Evolutionary conservation across 1,140 invertebrate genomes (phyloP), one percentile per base, ranked within the genome.

Genomic region (Drosophila kohkoa): DNA sequence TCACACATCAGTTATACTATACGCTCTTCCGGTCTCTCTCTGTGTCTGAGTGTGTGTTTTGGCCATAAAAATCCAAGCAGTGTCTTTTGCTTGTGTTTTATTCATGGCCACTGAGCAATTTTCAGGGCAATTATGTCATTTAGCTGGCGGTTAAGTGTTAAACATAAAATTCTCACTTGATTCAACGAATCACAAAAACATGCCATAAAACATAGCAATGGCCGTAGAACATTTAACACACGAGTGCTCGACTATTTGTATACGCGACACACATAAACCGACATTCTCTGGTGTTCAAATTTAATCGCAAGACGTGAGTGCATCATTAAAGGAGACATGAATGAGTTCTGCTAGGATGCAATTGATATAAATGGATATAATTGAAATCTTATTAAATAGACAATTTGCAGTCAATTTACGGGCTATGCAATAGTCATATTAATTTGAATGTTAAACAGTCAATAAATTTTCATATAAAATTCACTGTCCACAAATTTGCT

Each of bases 121-220:
- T 77, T 57, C 77, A 41, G 57, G 67, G 57, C 69, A 79, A 79
- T 79, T 79, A 79, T 79, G 57, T 48, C 68, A 71, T 62, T 79
- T 76, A 72, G 67, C 62, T 76, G 43, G 46, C 49, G 74, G 74
- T 55, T 71, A 76, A 72, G 67, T 76, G 67, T 66, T 76, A 57
- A 66, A 65, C 74, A 76, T 76, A 38, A 63, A 67, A 76, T 63
- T 66, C 67, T 45, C 77, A 66, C 62, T 72, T 72, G 73, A 72
- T 62, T 72, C 51, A 35, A 11, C 30, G 48, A 49, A 69, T 68
- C 70, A 59, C 38, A 69, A 72, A 62, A 63, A 66, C 73, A 72
- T 52, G 57, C 32, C 52, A 41, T 76, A 62, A 75, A 75, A 66
- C 46, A 60, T 32, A 28, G 38, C 6, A 28, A 15, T 16, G 10